Evolutionary conservation across 2,888 invertebrate species (phyloP).

Genomic region (Lasioglossum zephyrum): DNA sequence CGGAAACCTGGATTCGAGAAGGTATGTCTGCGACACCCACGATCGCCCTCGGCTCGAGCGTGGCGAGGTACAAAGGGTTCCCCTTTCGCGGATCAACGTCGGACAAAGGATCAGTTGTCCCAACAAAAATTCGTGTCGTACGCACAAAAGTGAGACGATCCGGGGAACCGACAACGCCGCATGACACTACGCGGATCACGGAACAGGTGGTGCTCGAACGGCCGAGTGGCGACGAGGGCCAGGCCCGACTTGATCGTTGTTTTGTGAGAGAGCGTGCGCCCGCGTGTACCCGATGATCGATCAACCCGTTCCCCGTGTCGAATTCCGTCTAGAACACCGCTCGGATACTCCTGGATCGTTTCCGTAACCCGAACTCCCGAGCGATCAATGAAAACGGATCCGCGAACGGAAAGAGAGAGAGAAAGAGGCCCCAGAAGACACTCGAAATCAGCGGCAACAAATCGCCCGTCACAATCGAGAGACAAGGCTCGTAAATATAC

Average conservation of each 20-base stretch:
- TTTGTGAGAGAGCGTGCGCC: constrained; percentile 13
- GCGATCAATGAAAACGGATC: constrained; percentile 54
- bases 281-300: constrained; percentile 54
- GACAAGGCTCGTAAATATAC: neutral
- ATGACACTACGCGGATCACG: constrained; percentile 33
- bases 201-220: constrained; percentile 65
- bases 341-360: constrained; percentile 51
- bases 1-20: constrained; percentile 21
- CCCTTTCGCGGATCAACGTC: constrained; percentile 61
- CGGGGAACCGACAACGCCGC: constrained; percentile 44
- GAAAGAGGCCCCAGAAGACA: neutral
- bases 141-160: constrained; percentile 42
- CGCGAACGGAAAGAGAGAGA: neutral
- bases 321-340: constrained; percentile 50
- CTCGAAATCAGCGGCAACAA: constrained; percentile 14
- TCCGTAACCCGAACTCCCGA: constrained; percentile 59
- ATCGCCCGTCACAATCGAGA: neutral
- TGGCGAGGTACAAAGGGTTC: constrained; percentile 53
- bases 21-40: constrained; percentile 51
- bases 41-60: constrained; percentile 35
- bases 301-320: constrained; percentile 56
- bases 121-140: constrained; percentile 63
- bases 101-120: constrained; percentile 66
- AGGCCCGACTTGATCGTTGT: constrained; percentile 30
- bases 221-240: constrained; percentile 19